Base-by-base conservation (phyloP, 2,888 invertebrate species). In the Caenorhabditis zanzibari region DNA sequence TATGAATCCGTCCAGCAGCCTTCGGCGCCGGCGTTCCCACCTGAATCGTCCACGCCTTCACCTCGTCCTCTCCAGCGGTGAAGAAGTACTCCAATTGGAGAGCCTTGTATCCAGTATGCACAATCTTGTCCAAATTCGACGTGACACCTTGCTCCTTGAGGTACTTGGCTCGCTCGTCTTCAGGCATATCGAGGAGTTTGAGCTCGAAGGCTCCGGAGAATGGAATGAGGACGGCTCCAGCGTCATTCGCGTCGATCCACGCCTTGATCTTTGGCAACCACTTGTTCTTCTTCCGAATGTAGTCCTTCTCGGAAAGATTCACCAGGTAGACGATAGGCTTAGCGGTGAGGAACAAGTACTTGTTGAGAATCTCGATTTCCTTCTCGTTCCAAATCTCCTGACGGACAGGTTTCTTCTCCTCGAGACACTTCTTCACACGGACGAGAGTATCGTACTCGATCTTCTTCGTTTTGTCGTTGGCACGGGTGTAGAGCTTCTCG, bases 1-100 rank as follows among this genome's bases (percentile, higher is more conserved):
- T 97, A 93, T 99, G 99, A 93, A 99, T 99, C 92, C 95, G 95
- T 1, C 99, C 99, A 16, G 98, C 99, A 12, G 99, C 99, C 93
- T 97, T 97, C 0, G 99, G 99, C 0, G 99, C 99, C 93, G 98
- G 98, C 0, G 97, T 96, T 79, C 96, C 97, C 95, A 96, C 97
- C 96, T 96, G 97, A 93, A 99, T 96, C 3, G 97, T 98, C 99
- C 99, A 99, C 28, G 98, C 98, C 93, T 98, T 98, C 10, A 99
- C 99, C 94, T 99, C 99, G 93, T 99, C 99, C 61, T 95, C 95
- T 19, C 99, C 99, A 72, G 96, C 95, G 1, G 99, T 91, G 94
- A 99, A 99, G 95, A 99, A 99, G 93, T 99, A 99, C 93, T 96
- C 96, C 90, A 99, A 94, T 91, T 97, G 96, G 69, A 99, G 94